Evolutionary conservation across 2,113 vertebrate species (phyloP), one percentile per base, ranked within the genome.

Genomic region (Nannobrachium achirus): DNA sequence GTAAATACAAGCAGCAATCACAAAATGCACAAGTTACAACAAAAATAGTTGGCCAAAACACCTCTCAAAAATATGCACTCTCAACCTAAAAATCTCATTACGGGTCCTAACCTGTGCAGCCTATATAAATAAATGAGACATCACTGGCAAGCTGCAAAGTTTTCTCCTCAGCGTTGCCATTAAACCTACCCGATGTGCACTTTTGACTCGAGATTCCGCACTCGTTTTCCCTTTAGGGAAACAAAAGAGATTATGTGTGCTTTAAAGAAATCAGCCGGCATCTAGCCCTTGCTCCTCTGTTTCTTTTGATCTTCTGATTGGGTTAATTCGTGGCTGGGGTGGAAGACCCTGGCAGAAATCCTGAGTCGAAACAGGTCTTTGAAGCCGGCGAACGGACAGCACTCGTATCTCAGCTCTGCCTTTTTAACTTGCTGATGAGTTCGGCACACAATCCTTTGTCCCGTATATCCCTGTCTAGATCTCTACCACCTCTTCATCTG

Each of bases 211-310:
- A 71, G 49, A 71, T 81, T 78, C 57, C 71, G 69, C 71, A 68
- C 78, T 85, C 75, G 74, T 82, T 80, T 84, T 87, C 74, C 81
- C 83, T 75, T 72, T 56, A 69, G 67, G 79, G 87, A 80, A 91
- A 92, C 83, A 90, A 90, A 89, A 85, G 69, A 80, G 87, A 92
- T 94, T 93, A 95, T 85, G 86, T 73, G 86, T 86, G 83, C 79
- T 95, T 95, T 94, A 76, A 78, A 88, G 33, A 77, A 82, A 89
- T 93, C 83, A 39, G 73, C 83, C 62, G 60, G 80, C 80, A 90
- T 93, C 89, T 71, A 82, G 73, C 90, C 81, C 55, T 33, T 80
- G 72, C 90, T 86, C 76, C 85, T 80, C 81, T 14, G 8, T 82
- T 86, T 71, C 73, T 66, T 92, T 93, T 94, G 79, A 92, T 94